Evolutionary conservation across 1,140 invertebrate species (phyloP).

Genomic region (Cyphomyrmex costatus): DNA sequence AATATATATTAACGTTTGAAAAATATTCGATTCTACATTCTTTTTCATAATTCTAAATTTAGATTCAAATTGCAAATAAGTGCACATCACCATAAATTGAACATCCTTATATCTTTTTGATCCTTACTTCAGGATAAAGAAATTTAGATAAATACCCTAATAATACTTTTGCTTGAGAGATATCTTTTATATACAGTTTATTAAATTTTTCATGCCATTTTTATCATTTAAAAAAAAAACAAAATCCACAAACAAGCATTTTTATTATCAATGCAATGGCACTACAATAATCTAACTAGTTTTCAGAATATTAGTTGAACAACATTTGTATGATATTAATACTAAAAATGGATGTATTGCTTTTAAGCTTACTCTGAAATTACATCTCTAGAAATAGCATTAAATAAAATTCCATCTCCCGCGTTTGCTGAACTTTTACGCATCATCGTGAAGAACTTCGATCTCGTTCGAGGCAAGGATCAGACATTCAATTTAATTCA

Average conservation of each 20-base stretch:
- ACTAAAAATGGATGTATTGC: neutral
- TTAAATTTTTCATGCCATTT: neutral
- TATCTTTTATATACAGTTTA: neutral
- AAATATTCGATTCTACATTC: neutral
- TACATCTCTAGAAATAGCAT: neutral
- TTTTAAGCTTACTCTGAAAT: neutral
- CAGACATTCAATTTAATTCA: conserved; percentile 14
- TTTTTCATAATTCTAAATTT: neutral
- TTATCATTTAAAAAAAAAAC: neutral
- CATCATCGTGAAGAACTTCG: conserved; percentile 3
- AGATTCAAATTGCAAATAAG: neutral
- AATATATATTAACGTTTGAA: neutral
- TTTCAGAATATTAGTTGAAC: neutral
- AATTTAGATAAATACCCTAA: neutral
- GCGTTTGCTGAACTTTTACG: neutral
- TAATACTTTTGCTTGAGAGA: neutral
- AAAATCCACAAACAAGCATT: neutral
- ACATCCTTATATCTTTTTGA: too few species aligned
- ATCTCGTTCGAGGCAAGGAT: conserved; percentile 24
- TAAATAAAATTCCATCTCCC: conserved; percentile 3
- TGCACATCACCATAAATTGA: neutral
- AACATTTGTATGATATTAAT: neutral
- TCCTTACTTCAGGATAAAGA: neutral
- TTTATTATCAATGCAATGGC: neutral
- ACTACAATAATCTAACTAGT: neutral